Base-by-base conservation (phyloP, 2,797 vertebrate genomes). In the Garrulus glandarius region DNA sequence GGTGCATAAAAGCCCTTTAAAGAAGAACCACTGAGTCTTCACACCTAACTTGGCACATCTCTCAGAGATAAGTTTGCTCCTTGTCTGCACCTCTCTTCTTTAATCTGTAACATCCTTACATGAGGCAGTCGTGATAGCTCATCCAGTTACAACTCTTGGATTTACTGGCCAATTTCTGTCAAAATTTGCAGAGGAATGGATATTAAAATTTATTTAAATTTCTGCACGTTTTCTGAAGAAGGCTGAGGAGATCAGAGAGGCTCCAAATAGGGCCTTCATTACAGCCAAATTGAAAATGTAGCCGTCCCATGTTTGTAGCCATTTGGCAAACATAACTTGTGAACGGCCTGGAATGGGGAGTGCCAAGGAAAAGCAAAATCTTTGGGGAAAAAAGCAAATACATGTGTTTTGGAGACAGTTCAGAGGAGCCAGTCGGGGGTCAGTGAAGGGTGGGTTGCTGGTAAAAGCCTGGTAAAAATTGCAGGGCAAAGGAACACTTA, bases 321-420 rank as follows among this genome's bases (percentile, higher is more conserved):
- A 4, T 46, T 71, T 77, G 72, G 52, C 26, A 65, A 18, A 32
- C 0, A 0, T 29, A 46, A 36, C 7, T 83, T 78, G 52, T 90
- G 84, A 81, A 22, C 1, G 32, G 46, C 55, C 78, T 69, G 87
- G 83, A 47, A 94, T 39, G 32, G 95, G 82, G 92, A 97, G 91
- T 91, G 83, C 72, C 22, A 34, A 89, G 39, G 91, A 88, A 52
- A 95, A 86, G 32, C 88, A 95, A 92, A 95, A 86, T 64, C 41
- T 74, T 70, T 37, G 74, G 92, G 23, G 24, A 24, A 63, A 71
- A 78, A 83, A 85, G 36, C 44, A 68, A 56, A 19, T 60, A 13
- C 6, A 22, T 84, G 41, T 82, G 57, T 78, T 82, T 88, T 96
- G 94, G 92, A 85, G 46, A 20, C 87, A 61, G 89, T 81, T 96